Conservation (phyloP, 1,140 invertebrate species). For the Drosophila yakuba region DNA sequence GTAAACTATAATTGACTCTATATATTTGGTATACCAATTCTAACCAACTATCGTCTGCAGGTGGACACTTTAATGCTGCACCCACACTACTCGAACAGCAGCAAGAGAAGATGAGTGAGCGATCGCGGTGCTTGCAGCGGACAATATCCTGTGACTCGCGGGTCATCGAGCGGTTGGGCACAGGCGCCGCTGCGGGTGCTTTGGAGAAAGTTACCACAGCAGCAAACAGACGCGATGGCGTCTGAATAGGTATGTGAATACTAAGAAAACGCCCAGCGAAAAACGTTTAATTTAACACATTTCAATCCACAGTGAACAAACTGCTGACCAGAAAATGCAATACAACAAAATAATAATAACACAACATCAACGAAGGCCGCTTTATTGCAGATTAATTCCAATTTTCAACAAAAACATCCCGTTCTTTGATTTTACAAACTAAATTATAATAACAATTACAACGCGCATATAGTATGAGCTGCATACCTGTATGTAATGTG, state of each 20-base stretch:
- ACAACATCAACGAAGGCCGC: not conserved
- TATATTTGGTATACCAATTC: not conserved
- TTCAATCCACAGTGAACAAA: conserved; percentile 9
- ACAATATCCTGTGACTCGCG: conserved; percentile 85
- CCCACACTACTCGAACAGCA: conserved; percentile 90
- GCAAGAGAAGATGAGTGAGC: conserved; percentile 90
- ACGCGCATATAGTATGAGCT: conserved; percentile 7
- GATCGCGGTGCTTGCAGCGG: conserved; percentile 87
- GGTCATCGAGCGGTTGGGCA: conserved; percentile 61
- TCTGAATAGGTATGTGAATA: conserved; percentile 26
- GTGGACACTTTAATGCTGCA: conserved; percentile 87
- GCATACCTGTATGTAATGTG: conserved; percentile 5
- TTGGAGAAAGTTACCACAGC: conserved; percentile 49
- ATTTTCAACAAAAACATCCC: not conserved
- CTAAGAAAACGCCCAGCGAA: not conserved
- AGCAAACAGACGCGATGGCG: conserved; percentile 44
- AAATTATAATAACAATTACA: conserved; percentile 19
- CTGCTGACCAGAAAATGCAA: not conserved
- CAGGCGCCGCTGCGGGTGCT: conserved; percentile 19
- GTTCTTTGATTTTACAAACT: not conserved
- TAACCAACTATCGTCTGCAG: conserved; percentile 24
- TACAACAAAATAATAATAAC: not conserved
- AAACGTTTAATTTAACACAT: not conserved
- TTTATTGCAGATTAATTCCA: conserved; percentile 1
- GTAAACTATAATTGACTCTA: not conserved